Evolutionary conservation across 2,888 invertebrate genomes (phyloP).

Genomic region (Eudemis profundana): DNA sequence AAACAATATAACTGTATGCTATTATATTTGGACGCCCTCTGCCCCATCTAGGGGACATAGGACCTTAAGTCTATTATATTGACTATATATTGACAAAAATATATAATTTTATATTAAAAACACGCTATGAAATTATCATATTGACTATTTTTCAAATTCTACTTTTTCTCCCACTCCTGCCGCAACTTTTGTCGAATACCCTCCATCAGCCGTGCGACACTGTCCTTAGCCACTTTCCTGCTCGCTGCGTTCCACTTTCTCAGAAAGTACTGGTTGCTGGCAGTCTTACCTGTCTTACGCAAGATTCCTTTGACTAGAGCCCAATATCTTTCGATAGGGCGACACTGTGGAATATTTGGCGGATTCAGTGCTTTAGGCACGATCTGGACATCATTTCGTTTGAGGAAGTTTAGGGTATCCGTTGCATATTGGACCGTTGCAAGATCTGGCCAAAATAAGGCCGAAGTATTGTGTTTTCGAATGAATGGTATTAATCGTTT

Average conservation of each 20-base stretch:
- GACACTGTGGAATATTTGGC: not conserved
- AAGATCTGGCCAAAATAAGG: conserved; percentile 12
- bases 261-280: not conserved
- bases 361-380: conserved; percentile 12
- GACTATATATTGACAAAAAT: too few species aligned
- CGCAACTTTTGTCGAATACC: conserved; percentile 3
- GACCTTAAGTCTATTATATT: too few species aligned
- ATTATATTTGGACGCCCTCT: too few species aligned
- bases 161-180: conserved; percentile 1
- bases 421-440: conserved; percentile 2
- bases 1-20: too few species aligned
- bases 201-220: conserved; percentile 8
- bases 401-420: not conserved
- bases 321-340: conserved; percentile 4
- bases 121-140: too few species aligned
- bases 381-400: conserved; percentile 10
- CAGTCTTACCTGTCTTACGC: conserved; percentile 2
- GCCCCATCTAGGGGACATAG: too few species aligned
- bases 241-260: conserved; percentile 5
- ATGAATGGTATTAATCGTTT: conserved; percentile 11
- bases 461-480: not conserved
- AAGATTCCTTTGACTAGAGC: conserved; percentile 11
- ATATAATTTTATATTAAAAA: too few species aligned
- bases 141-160: not conserved
- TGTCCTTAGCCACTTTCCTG: not conserved